Evolutionary conservation across 2,888 invertebrate genomes (phyloP).

Genomic region (Smittia aterrima): DNA sequence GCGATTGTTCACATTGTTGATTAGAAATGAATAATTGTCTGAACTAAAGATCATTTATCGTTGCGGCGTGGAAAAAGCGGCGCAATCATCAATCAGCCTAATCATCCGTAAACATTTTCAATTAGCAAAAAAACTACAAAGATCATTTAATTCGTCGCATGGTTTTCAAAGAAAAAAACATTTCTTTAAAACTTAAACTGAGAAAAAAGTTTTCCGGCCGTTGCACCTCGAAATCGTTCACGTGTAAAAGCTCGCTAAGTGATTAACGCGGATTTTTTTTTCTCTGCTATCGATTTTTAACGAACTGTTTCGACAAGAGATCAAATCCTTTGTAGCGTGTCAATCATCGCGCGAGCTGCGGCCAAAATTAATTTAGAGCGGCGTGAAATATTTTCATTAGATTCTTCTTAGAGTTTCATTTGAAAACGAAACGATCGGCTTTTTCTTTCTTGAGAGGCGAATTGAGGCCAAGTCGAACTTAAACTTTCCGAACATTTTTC

Average conservation of each 20-base stretch:
- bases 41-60: no score
- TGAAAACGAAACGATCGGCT: not conserved
- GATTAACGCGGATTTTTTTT: not conserved
- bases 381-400: not conserved
- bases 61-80: no score
- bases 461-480: not conserved
- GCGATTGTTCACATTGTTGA: no score
- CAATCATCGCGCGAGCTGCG: not conserved
- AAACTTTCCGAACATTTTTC: not conserved
- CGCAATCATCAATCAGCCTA: not conserved
- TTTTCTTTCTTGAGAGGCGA: no score
- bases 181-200: not conserved
- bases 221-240: not conserved
- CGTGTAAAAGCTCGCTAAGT: not conserved
- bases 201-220: slow-evolving; percentile 4
- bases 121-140: not conserved
- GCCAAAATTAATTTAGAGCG: not conserved
- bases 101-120: slow-evolving; percentile 2
- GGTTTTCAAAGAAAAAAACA: not conserved
- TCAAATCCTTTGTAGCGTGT: not conserved
- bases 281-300: not conserved
- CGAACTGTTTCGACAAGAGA: not conserved
- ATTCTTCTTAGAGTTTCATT: not conserved
- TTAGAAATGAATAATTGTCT: no score
- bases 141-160: not conserved